Evolutionary conservation across 2,113 vertebrate species (phyloP).

Genomic region (Ivindomyrus marchei): DNA sequence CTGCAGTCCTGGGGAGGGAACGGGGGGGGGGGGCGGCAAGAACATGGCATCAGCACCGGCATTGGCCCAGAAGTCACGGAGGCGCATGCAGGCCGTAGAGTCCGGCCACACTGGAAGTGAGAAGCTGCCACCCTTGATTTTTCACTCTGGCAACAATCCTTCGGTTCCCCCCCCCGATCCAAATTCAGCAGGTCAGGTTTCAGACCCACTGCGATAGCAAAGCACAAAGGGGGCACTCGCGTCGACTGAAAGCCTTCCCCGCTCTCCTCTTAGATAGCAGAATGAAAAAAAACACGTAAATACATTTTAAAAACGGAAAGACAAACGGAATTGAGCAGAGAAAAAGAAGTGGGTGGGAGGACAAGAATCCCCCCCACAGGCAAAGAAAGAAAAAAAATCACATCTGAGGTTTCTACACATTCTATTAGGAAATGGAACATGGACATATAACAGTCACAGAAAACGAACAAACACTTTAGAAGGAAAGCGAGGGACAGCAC

Average conservation of each 20-base stretch:
- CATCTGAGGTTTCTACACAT: background rate
- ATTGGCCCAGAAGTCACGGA: too few relatives aligned
- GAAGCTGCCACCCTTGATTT: background rate
- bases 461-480: background rate
- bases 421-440: slow-evolving; percentile 3
- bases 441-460: background rate
- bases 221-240: background rate
- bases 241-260: background rate
- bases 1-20: slow-evolving; percentile 71
- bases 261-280: background rate
- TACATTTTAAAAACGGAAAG: background rate
- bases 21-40: slow-evolving; percentile 36
- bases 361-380: background rate
- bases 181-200: background rate
- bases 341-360: background rate
- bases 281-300: background rate
- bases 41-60: background rate
- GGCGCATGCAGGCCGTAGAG: background rate
- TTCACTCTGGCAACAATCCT: background rate
- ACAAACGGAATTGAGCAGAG: background rate
- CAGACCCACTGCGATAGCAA: background rate
- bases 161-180: background rate
- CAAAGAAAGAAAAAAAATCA: background rate
- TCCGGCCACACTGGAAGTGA: background rate
- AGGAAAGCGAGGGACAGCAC: background rate